Evolutionary conservation across 2,888 invertebrate genomes (phyloP).

Genomic region (Clostera curtula): DNA sequence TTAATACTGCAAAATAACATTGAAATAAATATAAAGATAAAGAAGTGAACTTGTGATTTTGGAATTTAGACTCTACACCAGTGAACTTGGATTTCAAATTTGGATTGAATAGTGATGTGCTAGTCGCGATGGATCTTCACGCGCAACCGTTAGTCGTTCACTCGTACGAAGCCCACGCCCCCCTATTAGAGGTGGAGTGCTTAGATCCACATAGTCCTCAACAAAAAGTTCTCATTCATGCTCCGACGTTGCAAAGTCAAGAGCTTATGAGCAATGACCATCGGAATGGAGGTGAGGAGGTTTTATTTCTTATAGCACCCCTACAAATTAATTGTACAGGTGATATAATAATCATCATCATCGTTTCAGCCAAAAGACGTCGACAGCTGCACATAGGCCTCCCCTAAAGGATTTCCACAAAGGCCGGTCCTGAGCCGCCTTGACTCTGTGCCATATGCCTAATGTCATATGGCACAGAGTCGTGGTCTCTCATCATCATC

Average conservation of each 20-base stretch:
- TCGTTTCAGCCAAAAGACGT: too few relatives aligned
- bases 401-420: too few relatives aligned
- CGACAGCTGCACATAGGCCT: too few relatives aligned
- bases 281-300: conserved; percentile 58
- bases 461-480: too few relatives aligned
- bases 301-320: conserved; percentile 1
- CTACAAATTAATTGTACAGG: too few relatives aligned
- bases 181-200: conserved; percentile 62
- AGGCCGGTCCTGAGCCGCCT: too few relatives aligned
- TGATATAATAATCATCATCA: too few relatives aligned
- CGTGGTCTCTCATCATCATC: too few relatives aligned
- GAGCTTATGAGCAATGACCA: conserved; percentile 59
- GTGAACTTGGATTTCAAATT: conserved; percentile 3
- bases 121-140: conserved; percentile 65
- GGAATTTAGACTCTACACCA: not conserved
- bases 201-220: conserved; percentile 66
- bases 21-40: conserved; percentile 3
- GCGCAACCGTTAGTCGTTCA: conserved; percentile 62
- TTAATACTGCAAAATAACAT: conserved; percentile 7
- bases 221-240: conserved; percentile 66
- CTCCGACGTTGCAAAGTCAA: conserved; percentile 57
- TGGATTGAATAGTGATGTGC: conserved; percentile 24
- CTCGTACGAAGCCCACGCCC: conserved; percentile 66
- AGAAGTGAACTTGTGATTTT: conserved; percentile 1
- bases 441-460: too few relatives aligned